Evolutionary conservation across 1,140 invertebrate species (phyloP), one percentile per base, ranked within the genome.

Genomic region (Drosophila equinoxialis): DNA sequence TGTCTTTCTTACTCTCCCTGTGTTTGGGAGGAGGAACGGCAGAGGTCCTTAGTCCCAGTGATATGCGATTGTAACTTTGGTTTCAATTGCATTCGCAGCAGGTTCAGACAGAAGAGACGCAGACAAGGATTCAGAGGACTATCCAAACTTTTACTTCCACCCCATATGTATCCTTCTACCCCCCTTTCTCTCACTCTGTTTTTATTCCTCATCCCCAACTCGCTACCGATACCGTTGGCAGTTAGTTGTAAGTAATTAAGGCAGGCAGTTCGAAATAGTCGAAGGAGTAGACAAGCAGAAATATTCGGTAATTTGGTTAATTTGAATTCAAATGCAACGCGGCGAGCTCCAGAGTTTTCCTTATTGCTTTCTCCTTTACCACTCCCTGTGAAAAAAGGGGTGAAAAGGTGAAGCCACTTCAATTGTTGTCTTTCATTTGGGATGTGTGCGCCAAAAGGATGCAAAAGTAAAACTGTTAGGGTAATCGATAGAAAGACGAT

Each of bases 181-280:
- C n/a, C n/a, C n/a, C n/a, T n/a, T n/a, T 5, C 5, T 30, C 26
- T 30, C 30, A 6, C 30, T 30, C 72, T 54, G 20, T 41, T 48
- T 60, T 20, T 48, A 30, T 30, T 30, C 6, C 30, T 30, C 30
- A 30, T 30, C 6, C 30, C 6, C 30, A 30, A 14, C 23, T 55
- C 17, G 13, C 7, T 41, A 45, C 20, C 45, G 33, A 48, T 48
- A 51, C 45, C 45, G 45, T 51, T 51, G 45, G 20, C 68, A 68
- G 71, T 75, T 79, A 70, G 80, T 84, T 84, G 81, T 68, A 74
- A 79, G 81, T 84, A 84, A 84, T 84, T 84, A 84, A 84, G 76
- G 67, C 64, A 55, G 62, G 55, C 73, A 39, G 37, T 39, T 39
- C 45, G 51, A 61, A 55, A 33, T 58, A 39, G n/a, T 55, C 39